Conservation (phyloP, 2,797 vertebrate genomes). For the Chiroxiphia lanceolata region DNA sequence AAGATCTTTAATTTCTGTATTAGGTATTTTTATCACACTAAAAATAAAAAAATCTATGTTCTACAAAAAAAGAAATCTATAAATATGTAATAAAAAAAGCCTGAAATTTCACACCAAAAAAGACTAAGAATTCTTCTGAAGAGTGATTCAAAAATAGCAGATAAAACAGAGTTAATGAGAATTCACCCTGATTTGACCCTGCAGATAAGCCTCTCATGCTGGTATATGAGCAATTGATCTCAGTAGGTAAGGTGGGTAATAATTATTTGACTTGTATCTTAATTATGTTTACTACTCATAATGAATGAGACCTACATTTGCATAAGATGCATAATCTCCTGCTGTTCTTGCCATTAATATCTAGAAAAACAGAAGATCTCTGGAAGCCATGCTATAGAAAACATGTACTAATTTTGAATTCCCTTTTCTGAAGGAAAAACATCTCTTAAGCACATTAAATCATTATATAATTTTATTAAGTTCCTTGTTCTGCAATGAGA, state of each 20-base stretch:
- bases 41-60: neutral
- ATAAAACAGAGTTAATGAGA: neutral
- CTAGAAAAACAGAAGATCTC: neutral
- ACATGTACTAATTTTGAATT: neutral
- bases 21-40: neutral
- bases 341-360: neutral
- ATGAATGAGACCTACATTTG: conserved; percentile 24
- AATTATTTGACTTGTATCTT: neutral
- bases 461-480: neutral
- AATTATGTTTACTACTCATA: conserved; percentile 10
- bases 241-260: neutral
- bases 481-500: neutral
- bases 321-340: conserved; percentile 8
- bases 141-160: neutral
- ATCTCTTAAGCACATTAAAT: neutral
- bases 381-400: neutral
- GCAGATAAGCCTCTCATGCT: conserved; percentile 10
- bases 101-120: neutral
- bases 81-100: neutral
- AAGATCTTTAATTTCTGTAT: neutral
- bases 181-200: neutral
- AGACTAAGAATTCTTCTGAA: neutral
- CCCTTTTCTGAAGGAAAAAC: conserved; percentile 5
- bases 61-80: neutral
- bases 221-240: conserved; percentile 17